Evolutionary conservation across 2,797 vertebrate species (phyloP).

Genomic region (Linurgus olivaceus): DNA sequence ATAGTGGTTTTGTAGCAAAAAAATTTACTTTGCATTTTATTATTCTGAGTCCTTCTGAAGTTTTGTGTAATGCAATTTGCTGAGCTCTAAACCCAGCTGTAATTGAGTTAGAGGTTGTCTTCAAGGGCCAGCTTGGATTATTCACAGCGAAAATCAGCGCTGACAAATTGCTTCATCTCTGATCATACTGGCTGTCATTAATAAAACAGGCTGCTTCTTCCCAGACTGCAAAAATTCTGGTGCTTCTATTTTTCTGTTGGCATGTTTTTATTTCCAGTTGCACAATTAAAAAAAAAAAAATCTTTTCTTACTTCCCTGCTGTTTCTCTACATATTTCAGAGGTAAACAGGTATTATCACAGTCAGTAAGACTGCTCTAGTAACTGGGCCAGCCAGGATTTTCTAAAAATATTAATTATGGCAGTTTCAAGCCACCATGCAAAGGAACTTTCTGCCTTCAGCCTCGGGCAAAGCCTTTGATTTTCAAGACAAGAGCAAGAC

Average conservation of each 20-base stretch:
- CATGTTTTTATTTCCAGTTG: background rate
- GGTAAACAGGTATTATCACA: background rate
- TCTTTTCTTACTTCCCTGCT: background rate
- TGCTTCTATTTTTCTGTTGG: background rate
- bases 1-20: background rate
- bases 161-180: slow-evolving; percentile 8
- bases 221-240: background rate
- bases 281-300: background rate
- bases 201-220: background rate
- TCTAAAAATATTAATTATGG: background rate
- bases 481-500: background rate
- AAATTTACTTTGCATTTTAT: background rate
- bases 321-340: background rate
- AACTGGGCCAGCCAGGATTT: background rate
- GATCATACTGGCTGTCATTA: background rate
- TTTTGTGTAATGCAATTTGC: slow-evolving; percentile 31
- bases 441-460: background rate
- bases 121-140: slow-evolving; percentile 24
- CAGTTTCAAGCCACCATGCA: background rate
- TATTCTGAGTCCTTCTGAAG: background rate
- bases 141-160: background rate
- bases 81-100: slow-evolving; percentile 13
- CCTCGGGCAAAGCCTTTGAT: background rate
- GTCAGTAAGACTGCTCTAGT: background rate
- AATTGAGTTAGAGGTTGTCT: slow-evolving; percentile 44